Evolutionary conservation across 1,140 invertebrate genomes (phyloP), one percentile per base, ranked within the genome.

Genomic region (Stenopsyche tienmushanensis): DNA sequence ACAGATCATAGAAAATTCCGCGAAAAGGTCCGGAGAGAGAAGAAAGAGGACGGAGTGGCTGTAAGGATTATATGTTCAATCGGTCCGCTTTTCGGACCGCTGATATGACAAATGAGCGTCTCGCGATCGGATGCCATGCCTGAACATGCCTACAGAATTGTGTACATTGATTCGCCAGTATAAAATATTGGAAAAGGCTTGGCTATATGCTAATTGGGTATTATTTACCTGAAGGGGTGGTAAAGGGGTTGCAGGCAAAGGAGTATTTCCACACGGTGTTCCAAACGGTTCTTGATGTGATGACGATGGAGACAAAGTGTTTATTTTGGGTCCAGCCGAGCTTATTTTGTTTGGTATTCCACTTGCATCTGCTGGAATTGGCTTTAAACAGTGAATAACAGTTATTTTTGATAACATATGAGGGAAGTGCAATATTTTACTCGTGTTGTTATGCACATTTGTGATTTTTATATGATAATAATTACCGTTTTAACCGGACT

Each of bases 401-500:
- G n/a, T n/a, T 8, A 39, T 39, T 39, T 39, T n/a, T 39, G 7
- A 39, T 39, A n/a, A 39, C 34, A 39, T 7, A 39, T 39, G n/a
- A 8, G 7, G 34, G n/a, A 39, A 39, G 34, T n/a, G n/a, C n/a
- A n/a, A n/a, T n/a, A n/a, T n/a, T n/a, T n/a, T n/a, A n/a, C n/a
- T n/a, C n/a, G n/a, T n/a, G n/a, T n/a, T n/a, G n/a, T n/a, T n/a
- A n/a, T n/a, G n/a, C n/a, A n/a, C n/a, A n/a, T n/a, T n/a, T n/a
- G 10, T 24, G 21, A 25, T 9, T 3, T 34, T 26, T 34, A 55
- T 26, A 17, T 55, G 5, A 55, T 34, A 55, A 39, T 45, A 26
- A 52, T 65, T 71, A 80, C 78, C 74, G 75, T 76, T 63, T 78
- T 80, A 47, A 71, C 74, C 1, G 79, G 79, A 47, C 78, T 79